Base-by-base conservation (phyloP, 1,140 invertebrate species). In the Tribolium castaneum region DNA sequence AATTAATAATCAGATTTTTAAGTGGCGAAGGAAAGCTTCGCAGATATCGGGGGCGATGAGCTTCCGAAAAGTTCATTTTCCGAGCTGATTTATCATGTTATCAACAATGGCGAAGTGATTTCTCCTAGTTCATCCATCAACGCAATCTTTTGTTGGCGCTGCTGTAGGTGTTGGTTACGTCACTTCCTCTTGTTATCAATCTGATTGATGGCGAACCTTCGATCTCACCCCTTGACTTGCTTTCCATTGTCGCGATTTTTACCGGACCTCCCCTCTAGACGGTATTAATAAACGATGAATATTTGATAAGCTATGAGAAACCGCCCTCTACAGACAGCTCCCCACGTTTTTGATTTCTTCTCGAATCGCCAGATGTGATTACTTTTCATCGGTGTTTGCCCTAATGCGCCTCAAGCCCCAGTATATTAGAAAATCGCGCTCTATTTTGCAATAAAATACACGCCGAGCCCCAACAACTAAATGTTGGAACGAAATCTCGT, bases 111-210 rank as follows among this genome's bases (percentile, higher is more conserved):
- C 50, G 80, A 82, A 77, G 78, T 80, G 80, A 70, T 77, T 75
- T 59, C 34, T 66, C 22, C 34, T 71, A 75, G 75, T 80, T 83
- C 82, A 83, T 83, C 80, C 82, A 83, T 83, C 82, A 83, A 83
- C 82, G 76, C 77, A 73, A 80, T 76, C 74, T 79, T 83, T 83
- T 83, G 82, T 83, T 82, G 77, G 73, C 59, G 78, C 74, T 70
- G 72, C 74, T 75, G 70, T 74, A 82, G 80, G 82, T 82, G 78
- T 75, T 66, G 79, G 77, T 75, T 80, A 80, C 82, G 82, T 83
- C 82, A 83, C 82, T 83, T 83, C 82, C 81, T 79, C 75, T 83
- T 83, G 81, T 83, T 83, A 83, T 83, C 82, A 83, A 81, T 82
- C 82, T 83, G 82, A 83, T 83, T 83, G 82, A 83, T 83, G 82